Evolutionary conservation across 2,888 invertebrate genomes (phyloP).

Genomic region (Bombyx huttoni): DNA sequence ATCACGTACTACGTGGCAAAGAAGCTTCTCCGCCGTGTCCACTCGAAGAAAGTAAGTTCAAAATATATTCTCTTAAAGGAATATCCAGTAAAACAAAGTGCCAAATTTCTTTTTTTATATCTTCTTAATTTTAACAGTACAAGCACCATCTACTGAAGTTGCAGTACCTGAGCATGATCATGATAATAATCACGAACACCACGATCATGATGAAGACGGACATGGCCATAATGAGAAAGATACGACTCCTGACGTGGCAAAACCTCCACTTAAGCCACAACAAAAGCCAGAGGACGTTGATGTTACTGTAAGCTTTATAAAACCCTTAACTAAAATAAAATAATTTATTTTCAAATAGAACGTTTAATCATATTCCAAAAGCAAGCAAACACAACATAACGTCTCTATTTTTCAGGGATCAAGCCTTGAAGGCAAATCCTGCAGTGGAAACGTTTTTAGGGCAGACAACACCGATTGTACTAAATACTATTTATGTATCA

Average conservation of each 20-base stretch:
- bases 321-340: too few relatives aligned
- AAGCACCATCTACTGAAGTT: slow-evolving; percentile 11
- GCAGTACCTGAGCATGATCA: slow-evolving; percentile 6
- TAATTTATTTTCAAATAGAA: too few relatives aligned
- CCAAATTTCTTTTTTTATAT: neutral
- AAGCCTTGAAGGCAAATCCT: slow-evolving; percentile 64
- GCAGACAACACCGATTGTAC: slow-evolving; percentile 78
- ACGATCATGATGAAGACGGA: neutral
- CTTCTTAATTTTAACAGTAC: slow-evolving; percentile 12
- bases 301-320: neutral
- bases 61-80: neutral
- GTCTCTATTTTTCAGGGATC: slow-evolving; percentile 49
- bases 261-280: slow-evolving; percentile 2
- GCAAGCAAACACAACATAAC: neutral
- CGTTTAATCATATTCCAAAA: too few relatives aligned
- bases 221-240: neutral
- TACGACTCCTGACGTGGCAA: slow-evolving; percentile 8
- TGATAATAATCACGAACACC: neutral
- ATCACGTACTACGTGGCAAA: slow-evolving; percentile 81
- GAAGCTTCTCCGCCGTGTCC: slow-evolving; percentile 72
- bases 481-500: slow-evolving; percentile 86
- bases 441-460: slow-evolving; percentile 72
- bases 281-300: neutral
- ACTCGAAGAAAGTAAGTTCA: slow-evolving; percentile 49
- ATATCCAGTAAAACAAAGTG: neutral